A percentile compares a stretch with the other conserved stretches of the same genome.
Conservation (phyloP, 2,888 invertebrate species). For the Tuta absoluta region DNA sequence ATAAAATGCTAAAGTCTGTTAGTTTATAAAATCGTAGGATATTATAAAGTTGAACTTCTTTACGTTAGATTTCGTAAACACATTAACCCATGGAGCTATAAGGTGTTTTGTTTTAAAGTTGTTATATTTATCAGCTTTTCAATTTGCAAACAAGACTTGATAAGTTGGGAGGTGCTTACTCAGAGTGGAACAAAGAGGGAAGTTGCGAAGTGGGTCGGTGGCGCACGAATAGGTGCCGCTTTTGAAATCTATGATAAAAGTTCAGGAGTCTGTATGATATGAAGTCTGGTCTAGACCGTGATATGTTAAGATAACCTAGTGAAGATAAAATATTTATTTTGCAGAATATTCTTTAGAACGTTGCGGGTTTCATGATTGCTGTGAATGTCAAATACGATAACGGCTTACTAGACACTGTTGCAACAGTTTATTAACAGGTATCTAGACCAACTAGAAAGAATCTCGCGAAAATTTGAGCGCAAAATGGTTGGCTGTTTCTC, state of each 20-base stretch:
- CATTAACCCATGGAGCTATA: neutral
- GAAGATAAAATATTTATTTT: neutral
- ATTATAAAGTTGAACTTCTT: no score
- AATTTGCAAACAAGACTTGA: conserved; percentile 2
- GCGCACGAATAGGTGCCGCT: neutral
- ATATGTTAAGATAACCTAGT: neutral
- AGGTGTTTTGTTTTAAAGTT: neutral
- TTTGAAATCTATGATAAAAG: conserved; percentile 14
- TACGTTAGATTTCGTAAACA: no score
- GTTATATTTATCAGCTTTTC: conserved; percentile 1
- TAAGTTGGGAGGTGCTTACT: conserved; percentile 3
- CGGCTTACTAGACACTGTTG: no score
- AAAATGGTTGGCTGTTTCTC: no score
- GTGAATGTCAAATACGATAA: no score
- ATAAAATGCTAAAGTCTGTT: no score
- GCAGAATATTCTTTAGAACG: no score
- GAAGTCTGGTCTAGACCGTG: neutral
- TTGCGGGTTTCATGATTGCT: no score
- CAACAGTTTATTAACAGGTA: no score
- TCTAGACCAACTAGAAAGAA: no score
- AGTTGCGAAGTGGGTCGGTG: neutral
- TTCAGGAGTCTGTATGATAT: neutral
- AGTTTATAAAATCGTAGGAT: no score
- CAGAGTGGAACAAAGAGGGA: neutral
- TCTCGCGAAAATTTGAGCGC: no score